Evolutionary conservation across 2,888 invertebrate species (phyloP).

Genomic region (Xestia xanthographa): DNA sequence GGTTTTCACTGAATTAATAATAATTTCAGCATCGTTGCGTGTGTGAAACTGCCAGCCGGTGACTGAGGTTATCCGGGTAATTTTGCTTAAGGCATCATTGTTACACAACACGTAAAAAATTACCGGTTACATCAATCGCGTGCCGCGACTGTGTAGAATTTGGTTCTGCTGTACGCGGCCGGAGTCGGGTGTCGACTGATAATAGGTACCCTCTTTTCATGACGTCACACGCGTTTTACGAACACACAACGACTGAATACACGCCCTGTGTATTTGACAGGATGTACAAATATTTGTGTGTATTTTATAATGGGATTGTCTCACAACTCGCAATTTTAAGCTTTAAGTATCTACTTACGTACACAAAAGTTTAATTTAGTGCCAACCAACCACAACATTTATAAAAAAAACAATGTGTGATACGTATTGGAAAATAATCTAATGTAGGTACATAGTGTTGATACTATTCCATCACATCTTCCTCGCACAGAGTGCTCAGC

Average conservation of each 20-base stretch:
- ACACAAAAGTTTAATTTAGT: background rate
- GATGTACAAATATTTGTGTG: conserved; percentile 11
- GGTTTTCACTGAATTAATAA: conserved; percentile 27
- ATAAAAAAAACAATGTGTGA: background rate
- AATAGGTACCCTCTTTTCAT: conserved; percentile 26
- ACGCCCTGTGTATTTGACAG: conserved; percentile 24
- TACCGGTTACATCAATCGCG: conserved; percentile 24
- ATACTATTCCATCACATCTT: background rate
- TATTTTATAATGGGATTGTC: conserved; percentile 5
- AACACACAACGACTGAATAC: conserved; percentile 26
- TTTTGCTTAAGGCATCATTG: conserved; percentile 4
- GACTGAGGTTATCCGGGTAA: conserved; percentile 18
- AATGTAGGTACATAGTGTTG: too few relatives aligned
- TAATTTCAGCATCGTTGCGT: background rate
- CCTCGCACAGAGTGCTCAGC: background rate
- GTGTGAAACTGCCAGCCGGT: background rate
- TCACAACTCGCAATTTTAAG: conserved; percentile 7
- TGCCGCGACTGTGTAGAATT: conserved; percentile 21
- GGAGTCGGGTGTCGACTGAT: conserved; percentile 13
- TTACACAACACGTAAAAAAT: conserved; percentile 14
- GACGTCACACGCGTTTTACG: conserved; percentile 49
- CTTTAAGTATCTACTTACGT: background rate
- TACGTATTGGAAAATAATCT: background rate
- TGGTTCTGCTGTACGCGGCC: conserved; percentile 7
- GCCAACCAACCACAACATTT: background rate